phyloP scores from a whole-genome alignment of 2,888 invertebrate genomes.

The Phytoseiulus persimilis region DNA sequence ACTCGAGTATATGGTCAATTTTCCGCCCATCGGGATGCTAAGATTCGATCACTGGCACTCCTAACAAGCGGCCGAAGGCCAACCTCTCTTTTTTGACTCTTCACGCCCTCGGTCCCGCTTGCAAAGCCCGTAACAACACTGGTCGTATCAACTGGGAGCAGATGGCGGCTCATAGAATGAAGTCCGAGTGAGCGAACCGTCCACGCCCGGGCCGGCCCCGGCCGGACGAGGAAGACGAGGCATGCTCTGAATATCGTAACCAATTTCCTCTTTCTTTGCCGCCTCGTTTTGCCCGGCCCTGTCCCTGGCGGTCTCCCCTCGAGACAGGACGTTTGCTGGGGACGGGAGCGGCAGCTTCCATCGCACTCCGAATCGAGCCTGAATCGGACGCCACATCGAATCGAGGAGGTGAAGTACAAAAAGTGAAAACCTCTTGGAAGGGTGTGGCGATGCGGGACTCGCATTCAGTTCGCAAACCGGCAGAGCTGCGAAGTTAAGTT shows the following conservation, averaged over 20 bases:
- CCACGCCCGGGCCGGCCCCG: not conserved
- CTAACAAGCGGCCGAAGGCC: not conserved
- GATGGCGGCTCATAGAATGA: not conserved
- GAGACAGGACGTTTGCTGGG: not conserved
- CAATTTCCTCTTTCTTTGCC: conserved; percentile 5
- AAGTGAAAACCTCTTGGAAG: too few species aligned
- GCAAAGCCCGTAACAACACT: not conserved
- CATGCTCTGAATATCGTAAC: conserved; percentile 5
- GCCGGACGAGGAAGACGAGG: not conserved
- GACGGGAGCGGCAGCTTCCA: not conserved
- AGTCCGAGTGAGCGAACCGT: not conserved
- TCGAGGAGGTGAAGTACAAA: not conserved
- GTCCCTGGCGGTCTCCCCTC: not conserved
- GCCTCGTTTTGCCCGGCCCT: not conserved
- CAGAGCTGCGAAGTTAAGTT: too few species aligned
- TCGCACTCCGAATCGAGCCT: not conserved
- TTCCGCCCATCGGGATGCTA: not conserved
- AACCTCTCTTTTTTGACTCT: not conserved
- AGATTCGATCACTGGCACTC: not conserved
- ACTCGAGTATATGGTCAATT: not conserved
- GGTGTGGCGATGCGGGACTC: too few species aligned
- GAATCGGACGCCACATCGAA: not conserved
- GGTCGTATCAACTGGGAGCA: not conserved
- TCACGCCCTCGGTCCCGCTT: not conserved
- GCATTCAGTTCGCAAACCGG: too few species aligned